These are phyloP conservation scores for Epinephelus cyanopodus DNA, from an alignment of 2,113 vertebrate genomes.

Conservation along the genomic window DNA sequence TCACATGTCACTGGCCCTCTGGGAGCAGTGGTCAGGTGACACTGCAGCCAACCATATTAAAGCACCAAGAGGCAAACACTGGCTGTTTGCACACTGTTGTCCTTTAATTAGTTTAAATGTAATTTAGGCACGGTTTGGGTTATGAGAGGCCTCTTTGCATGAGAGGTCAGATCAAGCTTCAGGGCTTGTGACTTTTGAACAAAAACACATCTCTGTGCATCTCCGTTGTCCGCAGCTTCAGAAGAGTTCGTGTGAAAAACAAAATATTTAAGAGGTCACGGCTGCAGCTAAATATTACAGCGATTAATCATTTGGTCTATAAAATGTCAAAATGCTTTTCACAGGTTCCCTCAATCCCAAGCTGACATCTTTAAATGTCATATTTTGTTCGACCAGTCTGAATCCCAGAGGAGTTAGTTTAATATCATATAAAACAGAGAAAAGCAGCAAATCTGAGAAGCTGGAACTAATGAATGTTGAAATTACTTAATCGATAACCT, in stretches of 20 bases:
- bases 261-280: neutral
- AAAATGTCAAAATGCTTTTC: neutral
- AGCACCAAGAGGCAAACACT: constrained; percentile 47
- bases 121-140: constrained; percentile 16
- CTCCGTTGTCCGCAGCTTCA: neutral
- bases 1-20: constrained; percentile 66
- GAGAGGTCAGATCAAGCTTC: constrained; percentile 39
- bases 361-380: neutral
- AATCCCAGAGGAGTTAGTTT: neutral
- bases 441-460: neutral
- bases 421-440: neutral
- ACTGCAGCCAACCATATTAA: constrained; percentile 56
- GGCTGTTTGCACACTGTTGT: constrained; percentile 47
- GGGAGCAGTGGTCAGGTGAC: constrained; percentile 71
- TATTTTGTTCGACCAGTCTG: neutral
- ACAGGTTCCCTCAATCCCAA: neutral
- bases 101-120: constrained; percentile 63
- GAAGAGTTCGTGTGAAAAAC: neutral
- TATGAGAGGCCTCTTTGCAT: constrained; percentile 21
- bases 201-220: neutral
- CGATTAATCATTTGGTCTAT: neutral
- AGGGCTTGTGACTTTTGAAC: constrained; percentile 18
- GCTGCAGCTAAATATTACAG: neutral
- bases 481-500: neutral
- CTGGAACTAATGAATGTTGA: neutral